These are phyloP conservation scores for Neofelis nebulosa DNA, from an alignment of 2,113 vertebrate species.

Conservation along the genomic window DNA sequence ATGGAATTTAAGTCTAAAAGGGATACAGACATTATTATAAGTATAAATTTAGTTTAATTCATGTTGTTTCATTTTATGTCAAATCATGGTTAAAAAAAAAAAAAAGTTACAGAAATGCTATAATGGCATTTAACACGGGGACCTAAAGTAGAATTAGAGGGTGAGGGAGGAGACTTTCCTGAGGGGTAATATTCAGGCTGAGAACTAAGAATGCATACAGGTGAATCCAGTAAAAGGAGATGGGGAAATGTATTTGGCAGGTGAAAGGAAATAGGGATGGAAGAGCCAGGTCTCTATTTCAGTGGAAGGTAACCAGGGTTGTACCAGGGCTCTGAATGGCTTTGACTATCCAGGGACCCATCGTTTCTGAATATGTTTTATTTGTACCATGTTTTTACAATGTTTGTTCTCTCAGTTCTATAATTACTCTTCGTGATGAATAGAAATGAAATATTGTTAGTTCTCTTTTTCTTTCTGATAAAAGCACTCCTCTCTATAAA, in stretches of 20 bases:
- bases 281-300: background rate
- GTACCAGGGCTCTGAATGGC: background rate
- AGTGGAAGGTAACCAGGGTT: background rate
- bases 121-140: background rate
- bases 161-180: background rate
- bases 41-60: background rate
- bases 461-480: constrained; percentile 47
- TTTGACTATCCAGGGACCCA: background rate
- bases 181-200: background rate
- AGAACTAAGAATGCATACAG: background rate
- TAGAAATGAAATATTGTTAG: constrained; percentile 13
- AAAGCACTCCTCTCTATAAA: background rate
- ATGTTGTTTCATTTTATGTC: background rate
- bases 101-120: background rate
- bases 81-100: background rate
- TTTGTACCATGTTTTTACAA: background rate
- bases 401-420: background rate
- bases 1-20: background rate
- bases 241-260: background rate
- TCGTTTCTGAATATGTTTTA: constrained; percentile 16
- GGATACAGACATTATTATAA: background rate
- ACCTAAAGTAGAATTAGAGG: background rate
- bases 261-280: background rate
- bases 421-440: constrained; percentile 9
- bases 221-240: background rate